A percentile compares a stretch with the other conserved stretches of the same genome.
These are phyloP conservation scores for Carassius gibelio DNA, from an alignment of 2,113 vertebrate species.

Conservation along the genomic window DNA sequence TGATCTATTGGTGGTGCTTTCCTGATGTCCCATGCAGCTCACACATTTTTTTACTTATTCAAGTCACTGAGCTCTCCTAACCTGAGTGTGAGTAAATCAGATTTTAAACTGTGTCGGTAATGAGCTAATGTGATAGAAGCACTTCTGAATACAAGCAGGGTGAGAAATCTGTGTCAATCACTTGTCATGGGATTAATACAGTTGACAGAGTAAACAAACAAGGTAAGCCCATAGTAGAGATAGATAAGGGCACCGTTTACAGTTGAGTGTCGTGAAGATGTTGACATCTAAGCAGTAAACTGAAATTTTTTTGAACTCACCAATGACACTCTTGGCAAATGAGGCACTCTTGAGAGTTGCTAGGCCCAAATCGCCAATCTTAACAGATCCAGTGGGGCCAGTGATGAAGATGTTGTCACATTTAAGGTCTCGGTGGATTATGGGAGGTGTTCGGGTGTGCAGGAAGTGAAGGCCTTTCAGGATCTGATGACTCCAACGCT, in stretches of 20 bases:
- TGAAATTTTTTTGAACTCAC: slow-evolving; percentile 26
- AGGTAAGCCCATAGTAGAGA: neutral
- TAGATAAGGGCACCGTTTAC: slow-evolving; percentile 41
- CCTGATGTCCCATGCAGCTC: neutral
- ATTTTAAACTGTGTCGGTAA: neutral
- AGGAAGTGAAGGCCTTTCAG: slow-evolving; percentile 63
- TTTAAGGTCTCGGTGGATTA: slow-evolving; percentile 64
- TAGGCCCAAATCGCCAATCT: slow-evolving; percentile 62
- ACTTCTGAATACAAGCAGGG: neutral
- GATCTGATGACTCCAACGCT: slow-evolving; percentile 62
- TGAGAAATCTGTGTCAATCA: slow-evolving; percentile 39
- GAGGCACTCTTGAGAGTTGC: slow-evolving; percentile 62
- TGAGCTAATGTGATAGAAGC: neutral
- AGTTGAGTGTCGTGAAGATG: slow-evolving; percentile 41
- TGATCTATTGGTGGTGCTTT: neutral
- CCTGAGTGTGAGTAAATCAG: neutral
- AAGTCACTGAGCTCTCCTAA: slow-evolving; percentile 1
- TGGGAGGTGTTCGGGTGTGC: slow-evolving; percentile 61
- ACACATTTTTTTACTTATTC: slow-evolving; percentile 3
- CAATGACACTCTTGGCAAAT: slow-evolving; percentile 63
- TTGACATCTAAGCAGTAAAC: neutral
- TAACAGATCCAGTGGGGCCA: slow-evolving; percentile 60
- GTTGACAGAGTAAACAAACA: slow-evolving; percentile 36
- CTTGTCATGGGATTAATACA: slow-evolving; percentile 39
- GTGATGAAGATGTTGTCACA: slow-evolving; percentile 66